Percentiles rank a stretch among this genome's conserved stretches.
These are phyloP conservation scores for Alouatta palliata DNA, from an alignment of 2,113 vertebrate species.

Conservation along the genomic window DNA sequence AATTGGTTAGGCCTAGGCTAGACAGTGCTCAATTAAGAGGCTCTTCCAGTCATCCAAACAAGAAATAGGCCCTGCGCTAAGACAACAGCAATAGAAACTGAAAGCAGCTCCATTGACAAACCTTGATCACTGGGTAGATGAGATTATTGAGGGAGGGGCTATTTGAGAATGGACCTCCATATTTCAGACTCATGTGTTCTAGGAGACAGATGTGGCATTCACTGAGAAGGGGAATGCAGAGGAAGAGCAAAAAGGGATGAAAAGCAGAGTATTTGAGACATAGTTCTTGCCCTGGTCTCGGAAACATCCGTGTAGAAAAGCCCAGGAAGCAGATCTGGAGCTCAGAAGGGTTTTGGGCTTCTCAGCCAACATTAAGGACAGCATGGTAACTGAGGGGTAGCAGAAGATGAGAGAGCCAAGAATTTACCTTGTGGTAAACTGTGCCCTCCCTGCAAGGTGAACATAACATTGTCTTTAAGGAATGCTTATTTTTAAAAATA, in stretches of 20 bases:
- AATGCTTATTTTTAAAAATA: not conserved
- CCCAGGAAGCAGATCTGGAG: not conserved
- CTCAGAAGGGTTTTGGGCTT: not conserved
- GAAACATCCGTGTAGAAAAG: not conserved
- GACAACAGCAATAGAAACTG: not conserved
- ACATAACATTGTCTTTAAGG: slow-evolving; percentile 10
- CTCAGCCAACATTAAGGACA: not conserved
- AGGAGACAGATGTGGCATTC: not conserved
- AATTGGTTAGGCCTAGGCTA: not conserved
- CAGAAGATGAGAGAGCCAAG: not conserved
- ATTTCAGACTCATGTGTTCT: not conserved
- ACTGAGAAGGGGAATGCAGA: not conserved
- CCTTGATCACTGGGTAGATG: not conserved
- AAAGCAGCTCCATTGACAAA: not conserved
- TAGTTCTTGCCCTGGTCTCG: not conserved
- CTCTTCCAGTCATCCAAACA: not conserved
- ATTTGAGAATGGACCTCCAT: not conserved
- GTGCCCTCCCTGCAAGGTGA: no score
- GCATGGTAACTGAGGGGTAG: not conserved
- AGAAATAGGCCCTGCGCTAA: not conserved
- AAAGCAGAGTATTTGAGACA: not conserved
- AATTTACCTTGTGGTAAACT: not conserved
- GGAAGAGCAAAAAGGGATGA: not conserved
- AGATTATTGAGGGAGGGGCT: not conserved
- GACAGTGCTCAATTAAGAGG: not conserved